Evolutionary conservation across 2,888 invertebrate genomes (phyloP).

Genomic region (Maniola hyperantus): DNA sequence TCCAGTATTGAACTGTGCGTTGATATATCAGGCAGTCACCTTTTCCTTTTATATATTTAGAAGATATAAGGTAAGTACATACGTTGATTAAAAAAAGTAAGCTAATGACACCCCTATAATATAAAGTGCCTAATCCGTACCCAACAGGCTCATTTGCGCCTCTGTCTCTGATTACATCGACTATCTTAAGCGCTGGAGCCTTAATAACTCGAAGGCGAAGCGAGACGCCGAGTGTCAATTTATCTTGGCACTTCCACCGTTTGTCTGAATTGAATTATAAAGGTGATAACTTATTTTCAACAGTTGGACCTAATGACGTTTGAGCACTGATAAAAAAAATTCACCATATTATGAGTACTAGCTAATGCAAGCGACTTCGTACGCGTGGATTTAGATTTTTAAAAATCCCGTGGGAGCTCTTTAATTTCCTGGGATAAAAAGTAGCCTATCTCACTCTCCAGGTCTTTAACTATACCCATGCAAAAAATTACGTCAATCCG

Average conservation of each 20-base stretch:
- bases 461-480: no score
- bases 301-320: slow-evolving; percentile 6
- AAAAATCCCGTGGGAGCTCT: no score
- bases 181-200: slow-evolving; percentile 41
- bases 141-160: slow-evolving; percentile 53
- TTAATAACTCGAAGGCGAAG: slow-evolving; percentile 42
- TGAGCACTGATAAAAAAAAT: not conserved
- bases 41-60: no score
- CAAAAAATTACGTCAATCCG: no score
- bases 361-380: no score
- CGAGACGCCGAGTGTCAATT: slow-evolving; percentile 31
- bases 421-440: no score
- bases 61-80: no score
- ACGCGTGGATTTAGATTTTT: no score
- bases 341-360: no score
- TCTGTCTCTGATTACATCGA: slow-evolving; percentile 48
- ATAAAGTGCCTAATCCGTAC: slow-evolving; percentile 35
- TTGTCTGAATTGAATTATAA: slow-evolving; percentile 22
- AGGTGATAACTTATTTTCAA: slow-evolving; percentile 10
- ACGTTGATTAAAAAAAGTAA: not conserved
- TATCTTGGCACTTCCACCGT: slow-evolving; percentile 27
- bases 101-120: slow-evolving; percentile 24
- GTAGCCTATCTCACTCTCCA: no score
- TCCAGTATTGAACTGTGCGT: no score
- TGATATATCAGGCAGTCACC: no score